Evolutionary conservation across 2,113 vertebrate genomes (phyloP).

Genomic region (Clarias batrachus): DNA sequence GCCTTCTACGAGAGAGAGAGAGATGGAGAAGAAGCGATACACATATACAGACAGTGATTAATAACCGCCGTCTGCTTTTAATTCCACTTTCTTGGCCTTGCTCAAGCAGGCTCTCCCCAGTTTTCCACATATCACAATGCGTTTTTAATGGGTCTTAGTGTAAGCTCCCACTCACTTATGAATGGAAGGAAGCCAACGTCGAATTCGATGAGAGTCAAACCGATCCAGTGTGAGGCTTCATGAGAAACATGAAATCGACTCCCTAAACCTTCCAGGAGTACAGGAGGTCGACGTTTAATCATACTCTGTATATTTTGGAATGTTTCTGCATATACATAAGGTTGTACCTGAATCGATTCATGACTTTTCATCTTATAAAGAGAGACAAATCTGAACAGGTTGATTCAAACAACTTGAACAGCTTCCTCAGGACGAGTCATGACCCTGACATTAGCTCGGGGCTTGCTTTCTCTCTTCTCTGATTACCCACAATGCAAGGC

Average conservation of each 20-base stretch:
- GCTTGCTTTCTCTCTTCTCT: slow-evolving; percentile 33
- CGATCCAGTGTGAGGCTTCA: neutral
- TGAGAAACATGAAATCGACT: neutral
- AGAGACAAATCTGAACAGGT: neutral
- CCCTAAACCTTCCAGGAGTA: neutral
- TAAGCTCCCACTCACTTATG: neutral
- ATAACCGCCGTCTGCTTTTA: slow-evolving; percentile 43
- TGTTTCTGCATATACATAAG: neutral
- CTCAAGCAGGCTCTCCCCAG: slow-evolving; percentile 12
- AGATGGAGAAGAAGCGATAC: neutral
- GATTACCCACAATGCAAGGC: slow-evolving; percentile 34
- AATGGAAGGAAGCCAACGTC: slow-evolving; percentile 21
- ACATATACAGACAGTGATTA: slow-evolving; percentile 24
- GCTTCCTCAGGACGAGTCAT: slow-evolving; percentile 52
- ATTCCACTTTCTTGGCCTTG: slow-evolving; percentile 35
- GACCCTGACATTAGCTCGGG: slow-evolving; percentile 47
- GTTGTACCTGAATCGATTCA: neutral
- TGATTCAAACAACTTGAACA: slow-evolving; percentile 12
- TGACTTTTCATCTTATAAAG: neutral
- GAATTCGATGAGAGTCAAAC: neutral
- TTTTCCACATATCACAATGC: slow-evolving; percentile 30
- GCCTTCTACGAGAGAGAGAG: neutral
- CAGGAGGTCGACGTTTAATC: neutral
- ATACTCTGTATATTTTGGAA: neutral
- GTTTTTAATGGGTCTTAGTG: slow-evolving; percentile 28